phyloP scores from a whole-genome alignment of 1,140 invertebrate species.

The Hyles euphorbiae region DNA sequence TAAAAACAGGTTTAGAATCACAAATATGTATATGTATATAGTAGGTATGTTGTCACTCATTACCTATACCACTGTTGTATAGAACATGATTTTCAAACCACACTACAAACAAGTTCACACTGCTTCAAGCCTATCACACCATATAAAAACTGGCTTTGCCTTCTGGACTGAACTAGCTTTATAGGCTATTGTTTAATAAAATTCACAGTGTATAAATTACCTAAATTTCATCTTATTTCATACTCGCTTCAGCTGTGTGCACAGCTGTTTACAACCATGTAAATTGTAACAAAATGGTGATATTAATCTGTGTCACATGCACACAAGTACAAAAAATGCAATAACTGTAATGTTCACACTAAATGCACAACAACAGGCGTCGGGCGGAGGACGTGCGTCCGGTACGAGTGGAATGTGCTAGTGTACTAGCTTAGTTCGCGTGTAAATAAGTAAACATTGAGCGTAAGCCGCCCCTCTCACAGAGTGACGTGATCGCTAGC shows the following conservation, averaged over 20 bases:
- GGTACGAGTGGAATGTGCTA: slow-evolving; percentile 61
- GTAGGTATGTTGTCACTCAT: background rate
- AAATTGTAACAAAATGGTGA: slow-evolving; percentile 17
- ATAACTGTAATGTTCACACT: slow-evolving; percentile 48
- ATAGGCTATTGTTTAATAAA: background rate
- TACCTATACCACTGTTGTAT: background rate
- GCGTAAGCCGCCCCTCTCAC: slow-evolving; percentile 47
- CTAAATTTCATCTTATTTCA: slow-evolving; percentile 74
- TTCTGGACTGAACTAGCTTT: slow-evolving; percentile 14
- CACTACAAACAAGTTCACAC: slow-evolving; percentile 28
- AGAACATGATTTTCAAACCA: slow-evolving; percentile 5
- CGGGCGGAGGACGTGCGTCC: slow-evolving; percentile 36
- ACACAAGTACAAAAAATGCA: slow-evolving; percentile 37
- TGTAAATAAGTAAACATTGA: slow-evolving; percentile 65
- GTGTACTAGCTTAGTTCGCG: slow-evolving; percentile 51
- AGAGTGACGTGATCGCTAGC: slow-evolving; percentile 42
- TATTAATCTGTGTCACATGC: slow-evolving; percentile 38
- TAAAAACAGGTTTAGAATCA: background rate
- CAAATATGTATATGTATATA: slow-evolving; percentile 3
- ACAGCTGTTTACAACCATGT: slow-evolving; percentile 45
- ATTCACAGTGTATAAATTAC: slow-evolving; percentile 33
- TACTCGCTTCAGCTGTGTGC: slow-evolving; percentile 48
- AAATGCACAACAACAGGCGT: slow-evolving; percentile 58
- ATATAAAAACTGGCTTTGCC: background rate
- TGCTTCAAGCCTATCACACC: slow-evolving; percentile 26